Percentiles rank a stretch among this genome's conserved stretches.
Conservation (phyloP, 2,797 vertebrate genomes). For the Brotogeris chrysoptera region DNA sequence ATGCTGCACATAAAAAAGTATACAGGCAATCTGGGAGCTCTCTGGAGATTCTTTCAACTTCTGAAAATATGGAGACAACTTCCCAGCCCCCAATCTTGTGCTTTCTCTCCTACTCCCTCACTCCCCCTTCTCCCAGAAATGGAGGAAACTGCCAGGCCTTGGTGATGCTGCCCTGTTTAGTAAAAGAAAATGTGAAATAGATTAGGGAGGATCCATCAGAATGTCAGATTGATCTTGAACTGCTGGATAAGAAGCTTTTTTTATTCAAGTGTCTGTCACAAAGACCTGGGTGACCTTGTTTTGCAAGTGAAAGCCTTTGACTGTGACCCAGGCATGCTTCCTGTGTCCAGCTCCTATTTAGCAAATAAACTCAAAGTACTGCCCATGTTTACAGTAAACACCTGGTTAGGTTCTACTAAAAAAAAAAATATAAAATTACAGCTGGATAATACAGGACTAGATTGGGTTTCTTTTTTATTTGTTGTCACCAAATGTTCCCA, state of each 20-base stretch:
- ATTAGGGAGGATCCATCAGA: conserved; percentile 61
- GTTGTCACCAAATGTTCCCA: conserved; percentile 67
- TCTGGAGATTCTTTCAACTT: conserved; percentile 70
- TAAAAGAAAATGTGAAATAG: conserved; percentile 70
- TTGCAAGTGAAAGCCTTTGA: conserved; percentile 43
- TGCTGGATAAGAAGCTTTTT: conserved; percentile 17
- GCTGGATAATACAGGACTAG: conserved; percentile 45
- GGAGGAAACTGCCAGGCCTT: conserved; percentile 37
- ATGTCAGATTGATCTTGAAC: conserved; percentile 34
- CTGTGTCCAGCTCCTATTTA: conserved; percentile 86
- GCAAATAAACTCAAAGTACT: conserved; percentile 89
- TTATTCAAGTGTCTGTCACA: not conserved
- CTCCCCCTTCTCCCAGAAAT: conserved; percentile 13
- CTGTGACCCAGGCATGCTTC: conserved; percentile 56
- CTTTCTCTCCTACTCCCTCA: not conserved
- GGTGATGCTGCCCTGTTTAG: not conserved
- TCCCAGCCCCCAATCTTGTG: conserved; percentile 23
- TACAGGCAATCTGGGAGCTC: conserved; percentile 70
- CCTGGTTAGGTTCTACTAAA: conserved; percentile 64
- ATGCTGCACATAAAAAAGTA: conserved; percentile 67
- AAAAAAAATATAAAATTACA: conserved; percentile 64
- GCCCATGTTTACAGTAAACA: conserved; percentile 85
- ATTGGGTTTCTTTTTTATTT: conserved; percentile 75
- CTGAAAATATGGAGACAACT: conserved; percentile 69
- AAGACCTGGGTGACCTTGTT: conserved; percentile 74